A percentile compares a stretch with the other conserved stretches of the same genome.
phyloP scores from a whole-genome alignment of 2,797 vertebrate genomes.

The Nothura maculosa region DNA sequence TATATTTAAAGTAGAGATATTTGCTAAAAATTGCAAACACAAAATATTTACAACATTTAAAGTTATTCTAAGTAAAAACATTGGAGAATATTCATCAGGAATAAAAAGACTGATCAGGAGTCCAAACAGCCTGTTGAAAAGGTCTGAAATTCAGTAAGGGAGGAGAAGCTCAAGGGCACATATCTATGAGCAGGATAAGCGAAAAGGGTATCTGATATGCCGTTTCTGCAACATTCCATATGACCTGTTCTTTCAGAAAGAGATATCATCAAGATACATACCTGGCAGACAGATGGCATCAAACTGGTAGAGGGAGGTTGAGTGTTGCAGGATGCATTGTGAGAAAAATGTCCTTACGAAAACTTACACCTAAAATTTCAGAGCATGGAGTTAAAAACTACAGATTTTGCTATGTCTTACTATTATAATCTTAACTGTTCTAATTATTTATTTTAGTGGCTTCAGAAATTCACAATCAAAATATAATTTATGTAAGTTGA shows the following conservation, averaged over 20 bases:
- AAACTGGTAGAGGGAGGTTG: neutral
- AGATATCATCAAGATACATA: fast-evolving
- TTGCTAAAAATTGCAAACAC: neutral
- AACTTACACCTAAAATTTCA: neutral
- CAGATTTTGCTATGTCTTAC: neutral
- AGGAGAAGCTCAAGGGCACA: neutral
- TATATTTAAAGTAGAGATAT: neutral
- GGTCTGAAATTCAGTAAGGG: neutral
- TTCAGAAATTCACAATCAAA: slow-evolving; percentile 1
- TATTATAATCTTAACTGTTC: neutral
- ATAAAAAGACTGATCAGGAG: neutral
- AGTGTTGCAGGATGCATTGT: neutral
- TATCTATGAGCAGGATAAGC: fast-evolving
- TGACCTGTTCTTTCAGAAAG: fast-evolving
- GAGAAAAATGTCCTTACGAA: neutral
- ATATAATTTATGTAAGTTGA: neutral
- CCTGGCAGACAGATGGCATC: neutral
- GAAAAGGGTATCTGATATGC: neutral
- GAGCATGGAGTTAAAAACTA: neutral
- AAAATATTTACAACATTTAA: neutral
- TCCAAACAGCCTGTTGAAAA: neutral
- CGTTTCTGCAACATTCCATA: neutral
- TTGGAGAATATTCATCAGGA: neutral
- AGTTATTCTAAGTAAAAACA: neutral
- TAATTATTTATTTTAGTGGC: neutral